phyloP scores from a whole-genome alignment of 2,888 invertebrate genomes.

The Meghimatium bilineatum region DNA sequence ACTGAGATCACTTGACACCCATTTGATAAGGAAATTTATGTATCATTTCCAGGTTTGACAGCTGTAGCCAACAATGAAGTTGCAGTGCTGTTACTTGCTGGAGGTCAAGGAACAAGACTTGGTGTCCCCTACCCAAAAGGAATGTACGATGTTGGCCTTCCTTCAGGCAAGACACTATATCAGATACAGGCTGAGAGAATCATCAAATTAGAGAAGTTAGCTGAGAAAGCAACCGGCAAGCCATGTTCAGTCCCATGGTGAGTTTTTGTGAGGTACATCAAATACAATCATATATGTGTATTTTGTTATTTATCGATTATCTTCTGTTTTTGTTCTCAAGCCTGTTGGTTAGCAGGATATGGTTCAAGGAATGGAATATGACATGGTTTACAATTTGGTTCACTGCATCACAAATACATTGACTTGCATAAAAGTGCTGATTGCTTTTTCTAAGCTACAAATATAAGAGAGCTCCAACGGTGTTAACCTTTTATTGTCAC shows the following conservation, averaged over 20 bases:
- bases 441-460: no score
- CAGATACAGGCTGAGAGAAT: conserved; percentile 98
- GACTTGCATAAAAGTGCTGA: no score
- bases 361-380: no score
- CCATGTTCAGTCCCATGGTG: conserved; percentile 79
- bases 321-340: no score
- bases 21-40: background rate
- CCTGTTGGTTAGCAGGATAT: no score
- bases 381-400: no score
- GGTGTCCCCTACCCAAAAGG: conserved; percentile 98
- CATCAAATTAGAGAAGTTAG: conserved; percentile 86
- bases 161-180: conserved; percentile 92
- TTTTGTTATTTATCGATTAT: no score
- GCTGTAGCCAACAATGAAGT: conserved; percentile 77
- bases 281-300: no score
- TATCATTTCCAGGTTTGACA: conserved; percentile 68
- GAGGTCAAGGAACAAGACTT: conserved; percentile 97
- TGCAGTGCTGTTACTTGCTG: conserved; percentile 94
- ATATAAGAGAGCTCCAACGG: no score
- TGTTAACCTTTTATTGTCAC: no score
- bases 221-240: conserved; percentile 82
- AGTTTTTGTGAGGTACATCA: background rate
- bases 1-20: no score
- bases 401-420: no score
- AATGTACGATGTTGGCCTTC: conserved; percentile 94